Evolutionary conservation across 2,113 vertebrate genomes (phyloP).

Genomic region (Perca schrenkii): DNA sequence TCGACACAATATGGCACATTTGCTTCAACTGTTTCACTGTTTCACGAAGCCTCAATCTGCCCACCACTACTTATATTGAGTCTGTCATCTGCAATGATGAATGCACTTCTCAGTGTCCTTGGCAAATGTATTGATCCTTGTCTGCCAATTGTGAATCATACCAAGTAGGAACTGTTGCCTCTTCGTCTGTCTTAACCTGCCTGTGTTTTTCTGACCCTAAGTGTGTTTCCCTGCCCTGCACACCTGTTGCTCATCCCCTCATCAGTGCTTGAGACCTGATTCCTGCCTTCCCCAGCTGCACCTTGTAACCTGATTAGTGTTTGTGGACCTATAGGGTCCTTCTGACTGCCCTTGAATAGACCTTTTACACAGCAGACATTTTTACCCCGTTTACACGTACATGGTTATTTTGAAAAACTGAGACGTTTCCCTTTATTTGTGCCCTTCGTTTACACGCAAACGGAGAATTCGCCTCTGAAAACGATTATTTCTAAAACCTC

Average conservation of each 20-base stretch:
- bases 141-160: slow-evolving; percentile 38
- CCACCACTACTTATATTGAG: slow-evolving; percentile 5
- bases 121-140: slow-evolving; percentile 19
- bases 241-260: slow-evolving; percentile 20
- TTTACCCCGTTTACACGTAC: too few species aligned
- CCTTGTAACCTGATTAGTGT: slow-evolving; percentile 29
- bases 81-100: neutral
- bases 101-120: slow-evolving; percentile 18
- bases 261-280: slow-evolving; percentile 20
- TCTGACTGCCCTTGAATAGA: too few species aligned
- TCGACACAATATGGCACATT: too few species aligned
- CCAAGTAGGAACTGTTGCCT: slow-evolving; percentile 3
- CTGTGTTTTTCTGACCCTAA: slow-evolving; percentile 26
- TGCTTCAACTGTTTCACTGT: too few species aligned
- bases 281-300: slow-evolving; percentile 25
- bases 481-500: too few species aligned
- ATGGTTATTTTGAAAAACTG: too few species aligned
- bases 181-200: neutral
- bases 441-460: too few species aligned
- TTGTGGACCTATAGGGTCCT: neutral
- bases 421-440: too few species aligned
- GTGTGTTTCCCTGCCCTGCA: slow-evolving; percentile 11
- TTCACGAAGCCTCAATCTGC: too few species aligned
- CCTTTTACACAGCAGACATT: too few species aligned
- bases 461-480: too few species aligned